Evolutionary conservation across 2,113 vertebrate species (phyloP), one percentile per base, ranked within the genome.

Genomic region (Anoura caudifer): DNA sequence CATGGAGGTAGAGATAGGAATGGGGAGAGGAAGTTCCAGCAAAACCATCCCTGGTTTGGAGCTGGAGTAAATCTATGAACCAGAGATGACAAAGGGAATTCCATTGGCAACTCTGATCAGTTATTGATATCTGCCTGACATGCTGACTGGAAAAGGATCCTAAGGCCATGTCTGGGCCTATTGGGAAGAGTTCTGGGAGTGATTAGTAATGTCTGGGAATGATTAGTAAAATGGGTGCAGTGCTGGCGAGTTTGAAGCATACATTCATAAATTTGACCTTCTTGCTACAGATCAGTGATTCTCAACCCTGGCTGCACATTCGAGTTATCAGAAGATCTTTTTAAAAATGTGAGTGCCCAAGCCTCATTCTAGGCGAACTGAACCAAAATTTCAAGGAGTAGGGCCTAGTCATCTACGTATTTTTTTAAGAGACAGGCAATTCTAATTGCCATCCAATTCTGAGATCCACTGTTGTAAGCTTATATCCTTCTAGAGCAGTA

Each of bases 221-320:
- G n/a, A n/a, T n/a, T n/a, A n/a, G n/a, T n/a, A n/a, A n/a, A n/a
- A 8, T 16, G 20, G 24, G 26, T 5, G 0, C 47, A 54, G 31
- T 28, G 31, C n/a, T 56, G 33, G n/a, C 38, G 26, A 38, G 24
- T 36, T 45, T 43, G 31, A 63, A 80, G 11, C 5, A 1, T 20
- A 10, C 56, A 2, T 41, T 36, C 26, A 89, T 36, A 15, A 81
- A 86, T 41, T 70, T n/a, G 33, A 20, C 67, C 10, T 14, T 90
- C 47, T 43, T 70, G 36, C 12, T 69, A 76, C 61, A 26, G 56
- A 72, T 56, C 19, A 56, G 7, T 41, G 47, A 69, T 43, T 67
- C 81, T 95, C 26, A 72, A 33, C 4, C n/a, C 9, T 28, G 69
- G 36, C 17, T 75, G 19, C 16, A 17, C 10, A 54, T 59, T 41